phyloP scores from a whole-genome alignment of 2,888 invertebrate species.

The Nasonovia ribisnigri region DNA sequence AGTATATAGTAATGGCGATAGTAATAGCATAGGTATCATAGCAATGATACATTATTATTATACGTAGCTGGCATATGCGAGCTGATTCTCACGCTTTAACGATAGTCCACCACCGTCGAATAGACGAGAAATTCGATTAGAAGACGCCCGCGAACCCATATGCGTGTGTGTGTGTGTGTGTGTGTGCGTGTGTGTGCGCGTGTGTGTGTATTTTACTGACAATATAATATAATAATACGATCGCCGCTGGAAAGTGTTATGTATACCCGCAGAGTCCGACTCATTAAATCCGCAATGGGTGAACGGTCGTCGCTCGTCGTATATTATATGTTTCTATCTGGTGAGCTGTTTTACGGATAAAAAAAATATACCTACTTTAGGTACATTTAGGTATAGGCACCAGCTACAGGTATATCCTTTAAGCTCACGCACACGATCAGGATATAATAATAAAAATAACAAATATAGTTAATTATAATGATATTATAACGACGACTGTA shows the following conservation, averaged over 20 bases:
- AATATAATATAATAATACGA: slow-evolving; percentile 12
- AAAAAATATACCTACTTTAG: not conserved
- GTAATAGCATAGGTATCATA: not conserved
- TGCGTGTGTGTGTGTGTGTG: not conserved
- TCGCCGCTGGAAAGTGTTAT: slow-evolving; percentile 38
- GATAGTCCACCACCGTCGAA: not conserved
- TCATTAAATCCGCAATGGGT: not conserved
- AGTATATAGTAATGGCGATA: not conserved
- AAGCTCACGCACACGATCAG: no score
- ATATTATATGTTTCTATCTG: no score
- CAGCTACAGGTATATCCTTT: no score
- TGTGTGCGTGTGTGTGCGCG: not conserved
- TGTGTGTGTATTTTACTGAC: not conserved
- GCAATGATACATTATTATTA: not conserved
- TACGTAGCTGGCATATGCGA: not conserved
- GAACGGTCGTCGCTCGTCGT: not conserved
- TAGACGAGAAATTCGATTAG: slow-evolving; percentile 45
- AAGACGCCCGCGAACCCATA: not conserved
- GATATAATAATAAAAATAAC: not conserved
- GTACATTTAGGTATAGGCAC: not conserved
- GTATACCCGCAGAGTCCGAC: not conserved
- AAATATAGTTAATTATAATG: not conserved
- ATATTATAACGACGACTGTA: not conserved
- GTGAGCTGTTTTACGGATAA: not conserved
- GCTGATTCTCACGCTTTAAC: slow-evolving; percentile 37